Evolutionary conservation across 1,140 invertebrate genomes (phyloP), one percentile per base, ranked within the genome.

Genomic region (Dendrolimus kikuchii): DNA sequence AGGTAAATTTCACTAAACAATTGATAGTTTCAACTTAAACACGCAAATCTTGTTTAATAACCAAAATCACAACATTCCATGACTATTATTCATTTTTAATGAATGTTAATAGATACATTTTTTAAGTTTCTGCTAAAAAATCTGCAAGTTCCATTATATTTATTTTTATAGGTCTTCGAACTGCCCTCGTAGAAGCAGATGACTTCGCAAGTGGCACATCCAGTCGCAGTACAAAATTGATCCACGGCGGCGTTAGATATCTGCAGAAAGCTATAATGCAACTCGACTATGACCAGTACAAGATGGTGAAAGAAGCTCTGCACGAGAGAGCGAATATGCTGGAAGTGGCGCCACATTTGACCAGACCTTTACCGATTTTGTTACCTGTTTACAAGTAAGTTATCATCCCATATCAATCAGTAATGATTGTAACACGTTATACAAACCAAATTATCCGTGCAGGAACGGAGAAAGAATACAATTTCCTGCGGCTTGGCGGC

Each of bases 181-280:
- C 98, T 7, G 98, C 97, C 0, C 79, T 99, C 39, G 95, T 99
- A 2, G 99, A 99, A 87, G 92, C 94, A 49, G 98, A 99, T 84
- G 99, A 99, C 82, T 99, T 99, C 89, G 94, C 96, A 5, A 97
- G 96, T 55, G 99, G 99, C 9, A 99, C 99, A 0, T 98, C 96
- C 38, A 98, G 96, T 56, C 89, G 96, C 46, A 98, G 95, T 70
- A 99, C 98, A 0, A 99, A 99, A 88, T 89, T 99, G 2, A 99
- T 99, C 67, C 99, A 99, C 87, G 99, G 99, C n/a, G 99, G 98
- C 49, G 98, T 99, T 0, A 90, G 98, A 47, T 99, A 99, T 85
- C 88, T 99, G 40, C 98, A 99, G 82, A 99, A 99, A 80, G 98
- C 99, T 5, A 98, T 99, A 55, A 92, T 99, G 89, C 90, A 96